phyloP scores from a whole-genome alignment of 2,113 vertebrate genomes.

The Calypte anna region DNA sequence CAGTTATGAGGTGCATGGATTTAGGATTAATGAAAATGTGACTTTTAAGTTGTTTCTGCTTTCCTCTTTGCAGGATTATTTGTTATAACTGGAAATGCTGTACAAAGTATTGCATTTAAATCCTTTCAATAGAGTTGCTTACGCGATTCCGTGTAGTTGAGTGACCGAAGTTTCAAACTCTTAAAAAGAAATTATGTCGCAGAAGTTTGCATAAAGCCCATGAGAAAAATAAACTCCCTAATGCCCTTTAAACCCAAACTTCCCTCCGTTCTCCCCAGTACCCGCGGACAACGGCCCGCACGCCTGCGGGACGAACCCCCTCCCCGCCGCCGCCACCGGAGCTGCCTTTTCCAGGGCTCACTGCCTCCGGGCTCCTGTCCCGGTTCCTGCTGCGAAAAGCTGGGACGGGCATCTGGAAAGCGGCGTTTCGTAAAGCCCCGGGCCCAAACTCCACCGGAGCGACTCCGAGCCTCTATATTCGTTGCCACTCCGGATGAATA shows the following conservation, averaged over 20 bases:
- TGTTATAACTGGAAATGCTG: slow-evolving; percentile 71
- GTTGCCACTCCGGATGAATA: background rate
- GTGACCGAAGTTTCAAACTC: slow-evolving; percentile 59
- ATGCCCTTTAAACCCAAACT: background rate
- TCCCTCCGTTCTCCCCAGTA: background rate
- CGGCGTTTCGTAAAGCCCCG: background rate
- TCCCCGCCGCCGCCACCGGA: background rate
- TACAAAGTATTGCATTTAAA: slow-evolving; percentile 75
- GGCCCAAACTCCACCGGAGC: background rate
- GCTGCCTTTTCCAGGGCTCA: background rate
- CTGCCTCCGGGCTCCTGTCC: background rate
- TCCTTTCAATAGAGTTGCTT: slow-evolving; percentile 71
- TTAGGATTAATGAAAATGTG: slow-evolving; percentile 85
- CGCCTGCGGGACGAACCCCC: background rate
- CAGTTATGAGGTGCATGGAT: slow-evolving; percentile 77
- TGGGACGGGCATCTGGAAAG: background rate
- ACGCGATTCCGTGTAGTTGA: slow-evolving; percentile 52
- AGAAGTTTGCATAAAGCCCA: background rate
- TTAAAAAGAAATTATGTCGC: slow-evolving; percentile 20
- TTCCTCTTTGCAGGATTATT: slow-evolving; percentile 78
- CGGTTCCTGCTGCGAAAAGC: background rate
- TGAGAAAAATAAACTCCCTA: background rate
- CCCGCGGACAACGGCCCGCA: background rate
- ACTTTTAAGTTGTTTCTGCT: slow-evolving; percentile 83
- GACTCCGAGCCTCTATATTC: background rate